Percentiles rank a stretch among this genome's conserved stretches.
Evolutionary conservation across 1,140 invertebrate species (phyloP).

Genomic region (Listronotus oregonensis): DNA sequence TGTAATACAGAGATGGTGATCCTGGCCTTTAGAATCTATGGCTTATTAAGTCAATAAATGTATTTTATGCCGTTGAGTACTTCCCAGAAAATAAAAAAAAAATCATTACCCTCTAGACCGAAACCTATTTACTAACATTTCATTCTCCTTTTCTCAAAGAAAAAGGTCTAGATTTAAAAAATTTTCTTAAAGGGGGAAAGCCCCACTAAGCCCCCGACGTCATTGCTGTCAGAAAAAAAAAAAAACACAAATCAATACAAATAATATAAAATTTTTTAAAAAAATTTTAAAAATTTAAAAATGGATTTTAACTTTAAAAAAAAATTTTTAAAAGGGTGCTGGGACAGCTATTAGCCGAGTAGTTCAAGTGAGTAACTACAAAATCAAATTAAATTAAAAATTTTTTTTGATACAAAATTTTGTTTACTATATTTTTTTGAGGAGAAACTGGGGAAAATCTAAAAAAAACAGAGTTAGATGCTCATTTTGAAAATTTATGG

Average conservation of each 20-base stretch:
- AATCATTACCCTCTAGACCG: too few species aligned
- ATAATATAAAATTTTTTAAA: not conserved
- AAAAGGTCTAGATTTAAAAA: too few species aligned
- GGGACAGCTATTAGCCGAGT: conserved; percentile 81
- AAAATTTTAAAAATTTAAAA: not conserved
- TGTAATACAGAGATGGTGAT: too few species aligned
- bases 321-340: conserved; percentile 88
- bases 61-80: too few species aligned
- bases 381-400: not conserved
- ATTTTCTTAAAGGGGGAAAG: too few species aligned
- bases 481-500: conserved; percentile 87
- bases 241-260: not conserved
- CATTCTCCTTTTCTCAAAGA: too few species aligned
- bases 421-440: conserved; percentile 76
- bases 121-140: too few species aligned
- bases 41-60: too few species aligned
- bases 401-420: too few species aligned
- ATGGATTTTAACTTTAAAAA: conserved; percentile 82
- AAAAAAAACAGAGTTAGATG: conserved; percentile 94
- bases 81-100: too few species aligned
- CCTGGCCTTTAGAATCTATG: too few species aligned
- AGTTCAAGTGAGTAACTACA: conserved; percentile 74
- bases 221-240: not conserved
- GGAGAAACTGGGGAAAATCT: conserved; percentile 88
- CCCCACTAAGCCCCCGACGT: too few species aligned